Base-by-base conservation (phyloP, 2,888 invertebrate genomes). In the Ganaspis brasiliensis region DNA sequence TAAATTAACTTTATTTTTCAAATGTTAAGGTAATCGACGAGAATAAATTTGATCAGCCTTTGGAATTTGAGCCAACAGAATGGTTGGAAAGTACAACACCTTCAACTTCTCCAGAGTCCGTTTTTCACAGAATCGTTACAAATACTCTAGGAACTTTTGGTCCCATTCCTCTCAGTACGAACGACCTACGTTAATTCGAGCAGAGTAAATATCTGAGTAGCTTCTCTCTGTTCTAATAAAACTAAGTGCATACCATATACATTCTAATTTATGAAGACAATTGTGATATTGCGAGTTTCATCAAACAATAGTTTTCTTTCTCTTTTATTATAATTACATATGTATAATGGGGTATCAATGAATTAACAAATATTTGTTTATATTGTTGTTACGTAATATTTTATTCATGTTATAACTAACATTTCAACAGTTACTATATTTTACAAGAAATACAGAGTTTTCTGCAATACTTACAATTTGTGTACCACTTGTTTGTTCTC, bases 151-250 rank as follows among this genome's bases (percentile, higher is more conserved):
- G 85, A 82, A 81, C 80, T 82, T 78, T 81, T 79, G 80, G 82
- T 84, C 72, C 81, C 79, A 81, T 80, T 78, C 79, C 79, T 86
- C 80, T 87, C 84, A 81, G 85, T 77, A 81, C 82, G 74, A 87
- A 87, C 80, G 79, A 73, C 72, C 81, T 87, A 67, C 86, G 84
- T 82, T 87, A 77, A 84, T 55, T 59, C 31, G 45, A 10, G 16
- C 19, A 37, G 35, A 61, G 61, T 35, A 61, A 37, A 61, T 61
- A 61, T 19, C 19, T 16, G 59, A 73, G 59, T 63, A 55, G 52
- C 45, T 52, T 21, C 21, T 31, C 57, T 16, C 16, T 59, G 31
- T 59, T 6, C 31, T 59, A 59, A 59, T n/a, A 31, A 59, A 9
- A 26, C 26, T 31, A 57, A 24, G 16, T 59, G 31, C 57, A 31